These are phyloP conservation scores for Chloroclysta siterata DNA, from an alignment of 2,888 invertebrate genomes.

Conservation along the genomic window DNA sequence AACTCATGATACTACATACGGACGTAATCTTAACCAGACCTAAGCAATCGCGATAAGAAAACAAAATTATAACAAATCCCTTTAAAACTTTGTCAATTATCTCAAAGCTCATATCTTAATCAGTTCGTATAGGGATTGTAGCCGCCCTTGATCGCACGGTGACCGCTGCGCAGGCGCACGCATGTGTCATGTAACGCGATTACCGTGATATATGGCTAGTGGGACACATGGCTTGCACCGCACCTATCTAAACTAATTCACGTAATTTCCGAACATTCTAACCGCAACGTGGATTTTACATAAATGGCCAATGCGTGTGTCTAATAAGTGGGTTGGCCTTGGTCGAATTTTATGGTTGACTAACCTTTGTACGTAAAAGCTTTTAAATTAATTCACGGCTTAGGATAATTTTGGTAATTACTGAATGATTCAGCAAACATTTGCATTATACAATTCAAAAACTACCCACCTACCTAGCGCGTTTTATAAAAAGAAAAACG, in stretches of 20 bases:
- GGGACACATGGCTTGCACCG: constrained; percentile 30
- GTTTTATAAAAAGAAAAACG: no score
- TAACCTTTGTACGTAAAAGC: constrained; percentile 14
- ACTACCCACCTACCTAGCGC: no score
- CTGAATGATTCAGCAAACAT: background rate
- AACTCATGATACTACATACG: no score
- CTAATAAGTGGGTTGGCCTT: constrained; percentile 25
- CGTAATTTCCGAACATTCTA: constrained; percentile 38
- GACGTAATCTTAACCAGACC: no score
- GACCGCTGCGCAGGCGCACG: constrained; percentile 55
- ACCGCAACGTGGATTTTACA: constrained; percentile 18
- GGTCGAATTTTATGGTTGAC: constrained; percentile 18
- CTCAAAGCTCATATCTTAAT: constrained; percentile 40
- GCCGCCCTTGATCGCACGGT: constrained; percentile 73
- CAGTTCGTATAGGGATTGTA: constrained; percentile 72
- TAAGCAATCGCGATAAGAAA: no score
- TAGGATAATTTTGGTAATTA: background rate
- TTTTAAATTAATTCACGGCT: background rate
- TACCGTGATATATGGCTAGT: constrained; percentile 44
- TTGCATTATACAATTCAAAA: no score
- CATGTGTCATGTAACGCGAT: constrained; percentile 48
- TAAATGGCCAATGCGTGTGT: constrained; percentile 17
- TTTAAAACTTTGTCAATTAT: background rate
- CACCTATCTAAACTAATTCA: constrained; percentile 41
- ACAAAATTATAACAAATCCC: no score